Evolutionary conservation across 1,140 invertebrate species (phyloP).

Genomic region (Gryllus bimaculatus): DNA sequence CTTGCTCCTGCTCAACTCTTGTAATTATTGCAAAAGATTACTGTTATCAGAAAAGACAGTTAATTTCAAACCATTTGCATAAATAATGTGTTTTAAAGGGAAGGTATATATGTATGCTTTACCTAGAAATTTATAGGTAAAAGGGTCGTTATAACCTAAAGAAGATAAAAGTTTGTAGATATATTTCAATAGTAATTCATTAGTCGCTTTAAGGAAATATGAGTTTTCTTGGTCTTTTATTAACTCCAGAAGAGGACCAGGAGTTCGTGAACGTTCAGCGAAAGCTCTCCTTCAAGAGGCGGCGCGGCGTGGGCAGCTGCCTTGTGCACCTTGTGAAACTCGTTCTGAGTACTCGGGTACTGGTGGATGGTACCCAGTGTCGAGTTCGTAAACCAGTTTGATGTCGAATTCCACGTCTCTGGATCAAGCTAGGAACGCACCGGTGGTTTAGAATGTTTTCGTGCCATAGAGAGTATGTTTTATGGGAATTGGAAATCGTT

Average conservation of each 20-base stretch:
- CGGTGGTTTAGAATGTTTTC: no score
- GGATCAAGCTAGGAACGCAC: no score
- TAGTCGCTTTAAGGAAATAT: not conserved
- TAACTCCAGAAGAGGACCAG: not conserved
- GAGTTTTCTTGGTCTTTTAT: not conserved
- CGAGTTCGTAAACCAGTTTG: no score
- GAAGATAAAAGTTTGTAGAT: slow-evolving; percentile 1
- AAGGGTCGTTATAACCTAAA: not conserved
- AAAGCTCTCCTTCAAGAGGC: no score
- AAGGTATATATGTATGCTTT: not conserved
- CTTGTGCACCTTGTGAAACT: no score
- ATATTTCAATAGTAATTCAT: slow-evolving; percentile 2
- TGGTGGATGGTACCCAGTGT: no score
- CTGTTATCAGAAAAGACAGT: slow-evolving; percentile 1
- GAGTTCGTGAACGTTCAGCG: no score
- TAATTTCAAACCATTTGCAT: slow-evolving; percentile 2
- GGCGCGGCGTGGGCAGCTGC: no score
- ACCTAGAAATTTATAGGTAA: slow-evolving; percentile 5
- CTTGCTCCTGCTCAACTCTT: not conserved
- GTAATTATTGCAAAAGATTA: slow-evolving; percentile 6
- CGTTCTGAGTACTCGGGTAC: no score
- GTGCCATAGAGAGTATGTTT: no score
- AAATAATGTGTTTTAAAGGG: not conserved
- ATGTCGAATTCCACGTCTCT: no score
- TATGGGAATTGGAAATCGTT: no score